phyloP scores from a whole-genome alignment of 2,888 invertebrate genomes.

The Steinernema hermaphroditum region DNA sequence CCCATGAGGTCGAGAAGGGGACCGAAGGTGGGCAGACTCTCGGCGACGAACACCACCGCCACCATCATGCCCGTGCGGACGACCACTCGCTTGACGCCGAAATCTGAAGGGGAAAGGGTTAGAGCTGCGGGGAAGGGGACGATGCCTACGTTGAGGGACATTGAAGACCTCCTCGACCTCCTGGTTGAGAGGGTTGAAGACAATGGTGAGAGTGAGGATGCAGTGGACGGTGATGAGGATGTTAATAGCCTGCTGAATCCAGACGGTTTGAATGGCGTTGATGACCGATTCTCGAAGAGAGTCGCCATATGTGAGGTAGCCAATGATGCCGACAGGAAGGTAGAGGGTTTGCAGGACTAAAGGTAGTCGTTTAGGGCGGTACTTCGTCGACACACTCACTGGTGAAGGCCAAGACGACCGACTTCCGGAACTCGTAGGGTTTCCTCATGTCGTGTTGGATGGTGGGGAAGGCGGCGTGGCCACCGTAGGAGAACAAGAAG shows the following conservation, averaged over 20 bases:
- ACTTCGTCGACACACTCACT: constrained; percentile 45
- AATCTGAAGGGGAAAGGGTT: constrained; percentile 33
- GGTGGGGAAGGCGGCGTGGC: constrained; percentile 61
- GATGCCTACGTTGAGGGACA: constrained; percentile 54
- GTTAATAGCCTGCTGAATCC: constrained; percentile 56
- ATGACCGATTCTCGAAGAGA: constrained; percentile 57
- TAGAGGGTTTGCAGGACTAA: constrained; percentile 60
- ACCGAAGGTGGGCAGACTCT: constrained; percentile 49
- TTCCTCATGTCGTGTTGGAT: constrained; percentile 63
- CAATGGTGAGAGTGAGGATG: constrained; percentile 60
- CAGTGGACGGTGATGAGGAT: constrained; percentile 60
- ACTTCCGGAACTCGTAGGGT: constrained; percentile 57
- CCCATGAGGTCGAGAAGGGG: constrained; percentile 48
- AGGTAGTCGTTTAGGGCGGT: constrained; percentile 37
- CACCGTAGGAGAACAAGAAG: constrained; percentile 62
- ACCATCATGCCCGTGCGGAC: constrained; percentile 55
- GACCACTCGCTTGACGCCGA: constrained; percentile 49
- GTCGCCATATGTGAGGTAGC: constrained; percentile 57
- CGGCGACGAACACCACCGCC: constrained; percentile 46
- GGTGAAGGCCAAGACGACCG: constrained; percentile 54
- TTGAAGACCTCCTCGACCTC: constrained; percentile 61
- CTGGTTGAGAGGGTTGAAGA: constrained; percentile 63
- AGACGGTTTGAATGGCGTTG: constrained; percentile 52
- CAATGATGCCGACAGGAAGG: constrained; percentile 58
- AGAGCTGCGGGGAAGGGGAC: not conserved